These are phyloP conservation scores for Nycticorax nycticorax DNA, from an alignment of 2,113 vertebrate genomes.

Conservation along the genomic window DNA sequence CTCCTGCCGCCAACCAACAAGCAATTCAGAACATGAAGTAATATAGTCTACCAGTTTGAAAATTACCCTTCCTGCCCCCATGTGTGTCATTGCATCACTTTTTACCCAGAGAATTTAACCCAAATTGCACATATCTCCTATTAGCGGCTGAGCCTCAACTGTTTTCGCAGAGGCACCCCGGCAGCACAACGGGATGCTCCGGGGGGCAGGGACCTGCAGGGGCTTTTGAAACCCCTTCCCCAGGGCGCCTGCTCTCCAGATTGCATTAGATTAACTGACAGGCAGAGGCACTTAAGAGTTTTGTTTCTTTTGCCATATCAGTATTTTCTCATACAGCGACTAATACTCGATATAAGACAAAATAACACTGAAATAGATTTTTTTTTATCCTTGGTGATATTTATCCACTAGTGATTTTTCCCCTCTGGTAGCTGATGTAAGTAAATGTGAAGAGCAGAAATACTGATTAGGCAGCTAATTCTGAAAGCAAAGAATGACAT, in stretches of 20 bases:
- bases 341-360: background rate
- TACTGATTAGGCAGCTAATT: background rate
- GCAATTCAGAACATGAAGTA: background rate
- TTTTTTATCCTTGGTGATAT: background rate
- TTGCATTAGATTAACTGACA: background rate
- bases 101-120: background rate
- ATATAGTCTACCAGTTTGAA: background rate
- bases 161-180: background rate
- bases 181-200: accelerated
- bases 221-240: background rate
- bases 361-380: background rate
- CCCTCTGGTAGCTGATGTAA: background rate
- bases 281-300: background rate
- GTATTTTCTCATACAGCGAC: background rate
- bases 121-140: background rate
- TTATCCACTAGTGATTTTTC: background rate
- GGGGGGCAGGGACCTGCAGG: background rate
- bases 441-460: background rate
- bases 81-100: background rate
- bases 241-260: background rate
- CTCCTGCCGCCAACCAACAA: background rate
- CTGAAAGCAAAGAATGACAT: background rate
- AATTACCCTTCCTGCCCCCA: background rate
- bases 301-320: background rate
- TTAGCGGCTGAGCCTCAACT: background rate